Evolutionary conservation across 2,113 vertebrate genomes (phyloP), one percentile per base, ranked within the genome.

Genomic region (Theristicus caerulescens): DNA sequence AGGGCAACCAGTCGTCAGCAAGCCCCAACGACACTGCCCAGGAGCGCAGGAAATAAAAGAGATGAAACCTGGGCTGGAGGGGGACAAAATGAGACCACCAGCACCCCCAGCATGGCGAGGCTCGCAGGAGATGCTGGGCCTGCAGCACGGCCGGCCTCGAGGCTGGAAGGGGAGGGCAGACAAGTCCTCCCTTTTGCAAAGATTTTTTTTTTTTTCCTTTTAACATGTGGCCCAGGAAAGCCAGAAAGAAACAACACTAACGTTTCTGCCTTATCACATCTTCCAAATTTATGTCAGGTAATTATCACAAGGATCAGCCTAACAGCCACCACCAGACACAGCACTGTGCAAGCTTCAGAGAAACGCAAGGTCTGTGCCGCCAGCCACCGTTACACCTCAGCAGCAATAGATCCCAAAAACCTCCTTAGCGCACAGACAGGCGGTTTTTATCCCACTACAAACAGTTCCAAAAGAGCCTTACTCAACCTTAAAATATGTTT

Each of bases 401-500:
- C 95, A 85, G 87, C 71, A 47, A 10, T 6, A 90, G 26, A 82
- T 15, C 88, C 86, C 64, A 31, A 26, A 84, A 67, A 59, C 61
- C 42, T 38, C 83, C 36, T 52, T 5, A 20, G 64, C 0, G 1
- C 19, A 10, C 16, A 5, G 29, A 61, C 38, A 57, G 70, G 78
- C 6, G 7, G 38, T 81, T 92, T 95, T 93, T 32, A 76, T 49
- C 69, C 71, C 55, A 47, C 69, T 9, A 92, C 64, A 57, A 88
- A 82, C 71, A 69, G 70, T 67, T 95, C 94, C 87, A 82, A 77
- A 78, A 92, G 76, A 67, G 88, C 64, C 80, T 83, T 71, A 88
- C 76, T 96, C 90, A 66, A 3, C 78, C 86, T 82, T 67, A 38
- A 91, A 57, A 40, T 38, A n/a, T 73, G 54, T 57, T 89, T 86